Evolutionary conservation across 2,113 vertebrate species (phyloP).

Genomic region (Nycticryphes semicollaris): DNA sequence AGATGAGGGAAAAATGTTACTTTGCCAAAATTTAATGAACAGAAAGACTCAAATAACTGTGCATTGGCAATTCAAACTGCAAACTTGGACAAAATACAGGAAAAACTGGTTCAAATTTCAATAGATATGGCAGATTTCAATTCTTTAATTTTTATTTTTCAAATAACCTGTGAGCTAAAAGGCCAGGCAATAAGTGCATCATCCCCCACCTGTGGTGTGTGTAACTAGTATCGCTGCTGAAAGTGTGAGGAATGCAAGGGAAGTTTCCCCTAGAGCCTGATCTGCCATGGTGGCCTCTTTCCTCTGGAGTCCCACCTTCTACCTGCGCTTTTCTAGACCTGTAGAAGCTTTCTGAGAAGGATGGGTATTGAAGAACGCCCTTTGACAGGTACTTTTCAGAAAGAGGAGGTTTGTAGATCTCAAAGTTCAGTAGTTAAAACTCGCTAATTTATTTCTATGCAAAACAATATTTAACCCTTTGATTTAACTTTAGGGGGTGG

Average conservation of each 20-base stretch:
- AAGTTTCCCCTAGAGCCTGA: neutral
- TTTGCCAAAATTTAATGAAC: neutral
- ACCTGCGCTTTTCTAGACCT: neutral
- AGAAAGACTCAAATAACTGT: neutral
- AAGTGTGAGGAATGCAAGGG: neutral
- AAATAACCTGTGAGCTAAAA: neutral
- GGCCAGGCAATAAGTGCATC: neutral
- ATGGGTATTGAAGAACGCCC: neutral
- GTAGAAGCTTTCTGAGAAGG: neutral
- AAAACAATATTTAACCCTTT: neutral
- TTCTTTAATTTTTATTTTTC: neutral
- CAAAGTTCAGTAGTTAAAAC: neutral
- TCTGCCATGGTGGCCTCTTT: fast-evolving
- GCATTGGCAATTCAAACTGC: neutral
- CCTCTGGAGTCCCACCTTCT: neutral
- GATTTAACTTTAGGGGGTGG: neutral
- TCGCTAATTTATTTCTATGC: neutral
- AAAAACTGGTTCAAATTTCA: neutral
- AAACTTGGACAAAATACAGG: neutral
- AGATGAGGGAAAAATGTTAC: neutral
- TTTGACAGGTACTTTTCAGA: neutral
- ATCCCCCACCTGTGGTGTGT: neutral
- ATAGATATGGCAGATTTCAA: neutral
- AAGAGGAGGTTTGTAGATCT: neutral
- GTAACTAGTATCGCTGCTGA: neutral